Evolutionary conservation across 2,888 invertebrate genomes (phyloP).

Genomic region (Sympetrum striolatum): DNA sequence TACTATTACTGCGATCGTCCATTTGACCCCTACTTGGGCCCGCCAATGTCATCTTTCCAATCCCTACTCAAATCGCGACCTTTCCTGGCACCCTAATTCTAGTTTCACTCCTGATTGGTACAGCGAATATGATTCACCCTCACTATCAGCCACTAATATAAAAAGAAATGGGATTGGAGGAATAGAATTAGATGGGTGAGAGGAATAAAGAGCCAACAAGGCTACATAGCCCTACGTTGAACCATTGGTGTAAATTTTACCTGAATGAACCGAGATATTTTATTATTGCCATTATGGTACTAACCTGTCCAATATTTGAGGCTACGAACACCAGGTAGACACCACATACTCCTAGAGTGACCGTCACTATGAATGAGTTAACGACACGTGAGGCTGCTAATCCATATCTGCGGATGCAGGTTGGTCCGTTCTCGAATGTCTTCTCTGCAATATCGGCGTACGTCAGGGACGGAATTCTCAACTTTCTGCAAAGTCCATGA

Average conservation of each 20-base stretch:
- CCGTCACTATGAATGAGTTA: constrained; percentile 84
- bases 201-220: too few species aligned
- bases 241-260: background rate
- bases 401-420: constrained; percentile 55
- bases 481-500: constrained; percentile 77
- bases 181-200: too few species aligned
- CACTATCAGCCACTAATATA: too few species aligned
- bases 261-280: background rate
- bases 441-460: constrained; percentile 92
- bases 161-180: too few species aligned
- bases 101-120: too few species aligned
- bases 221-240: background rate
- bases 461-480: constrained; percentile 80
- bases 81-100: too few species aligned
- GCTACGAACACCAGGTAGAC: constrained; percentile 96
- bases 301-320: constrained; percentile 75
- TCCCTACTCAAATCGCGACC: too few species aligned
- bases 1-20: too few species aligned
- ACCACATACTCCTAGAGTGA: constrained; percentile 96
- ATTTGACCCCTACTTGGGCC: too few species aligned
- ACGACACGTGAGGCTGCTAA: constrained; percentile 65
- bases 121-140: too few species aligned
- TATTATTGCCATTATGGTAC: background rate
- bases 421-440: constrained; percentile 79
- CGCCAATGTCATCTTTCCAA: too few species aligned